Evolutionary conservation across 2,797 vertebrate species (phyloP), one percentile per base, ranked within the genome.

Genomic region (Arnoldichthys spilopterus): DNA sequence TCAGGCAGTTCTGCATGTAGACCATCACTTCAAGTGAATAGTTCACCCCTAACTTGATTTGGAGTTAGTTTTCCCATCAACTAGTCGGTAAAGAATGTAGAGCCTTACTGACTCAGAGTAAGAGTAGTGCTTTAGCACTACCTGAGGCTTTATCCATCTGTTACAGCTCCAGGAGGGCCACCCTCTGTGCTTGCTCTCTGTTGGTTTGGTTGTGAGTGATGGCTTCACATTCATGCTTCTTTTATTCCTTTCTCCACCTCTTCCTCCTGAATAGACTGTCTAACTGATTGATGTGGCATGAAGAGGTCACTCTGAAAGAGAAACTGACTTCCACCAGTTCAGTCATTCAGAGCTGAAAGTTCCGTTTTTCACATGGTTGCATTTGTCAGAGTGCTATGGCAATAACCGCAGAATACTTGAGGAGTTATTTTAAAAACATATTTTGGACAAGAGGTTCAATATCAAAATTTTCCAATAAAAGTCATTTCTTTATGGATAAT

Each of bases 201-300:
- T 15, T 43, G 43, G 34, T 78, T 51, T 54, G 11, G 64, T 64
- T 58, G 67, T 76, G 80, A 83, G 47, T 66, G 77, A 78, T 80
- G 28, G 62, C 56, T 72, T 79, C 69, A 51, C 54, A 77, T 75
- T 79, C 74, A 76, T 56, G 51, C 45, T n/a, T 53, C 40, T 79
- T 81, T 62, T 32, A n/a, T 47, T 72, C 67, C 34, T 76, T 80
- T 67, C 53, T 24, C 78, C 34, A 32, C 69, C 45, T 79, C 73
- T 64, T 66, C 16, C 8, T 75, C 73, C 56, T 69, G 51, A 70
- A 79, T 37, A 74, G 68, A 61, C 75, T 85, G 68, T 80, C 83
- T 32, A 58, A 37, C 71, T 74, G 79, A 86, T 76, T 77, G 73
- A 85, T 81, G 51, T 69, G 74, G 32, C 30, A n/a, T 75, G 56